Evolutionary conservation across 2,797 vertebrate genomes (phyloP), one percentile per base, ranked within the genome.

Genomic region (Pseudochaenichthys georgianus): DNA sequence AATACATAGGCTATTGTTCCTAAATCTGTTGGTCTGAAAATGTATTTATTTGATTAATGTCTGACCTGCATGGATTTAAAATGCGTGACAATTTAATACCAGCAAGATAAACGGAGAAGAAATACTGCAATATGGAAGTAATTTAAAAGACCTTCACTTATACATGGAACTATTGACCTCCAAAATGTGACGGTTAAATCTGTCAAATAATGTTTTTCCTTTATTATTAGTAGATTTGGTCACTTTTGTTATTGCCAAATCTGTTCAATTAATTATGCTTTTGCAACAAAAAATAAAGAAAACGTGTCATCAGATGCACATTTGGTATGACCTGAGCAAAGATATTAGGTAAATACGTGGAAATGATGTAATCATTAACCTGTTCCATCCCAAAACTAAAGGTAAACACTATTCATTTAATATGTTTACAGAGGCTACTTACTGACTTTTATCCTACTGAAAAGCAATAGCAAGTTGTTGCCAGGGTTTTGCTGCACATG

Each of bases 41-140:
- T 68, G 1, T 64, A 78, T 80, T 73, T 3, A 41, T 80, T 77
- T 85, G 63, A 87, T 73, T 78, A 51, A 65, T 60, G 64, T 55
- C 34, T 68, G 70, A 72, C 64, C 63, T n/a, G 71, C 60, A 23
- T 48, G 41, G 70, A 68, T 78, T 73, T 23, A 43, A 71, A 75
- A 73, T 45, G 57, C 62, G 64, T 60, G 46, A 71, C 65, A n/a
- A 65, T 81, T 75, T 84, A 19, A 73, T 6, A 42, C 17, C 48
- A 47, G 68, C 59, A 43, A 45, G 34, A 70, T 0, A 59, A 34
- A 19, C 4, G 9, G 16, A 2, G 50, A 41, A 42, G 57, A 19
- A 54, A 50, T 23, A 34, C 38, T 46, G 45, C 81, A 82, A 86
- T 67, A 73, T 77, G 80, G 58, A 82, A 83, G 71, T 61, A 75